Conservation (phyloP, 2,113 vertebrate genomes). For the Microtus pennsylvanicus region DNA sequence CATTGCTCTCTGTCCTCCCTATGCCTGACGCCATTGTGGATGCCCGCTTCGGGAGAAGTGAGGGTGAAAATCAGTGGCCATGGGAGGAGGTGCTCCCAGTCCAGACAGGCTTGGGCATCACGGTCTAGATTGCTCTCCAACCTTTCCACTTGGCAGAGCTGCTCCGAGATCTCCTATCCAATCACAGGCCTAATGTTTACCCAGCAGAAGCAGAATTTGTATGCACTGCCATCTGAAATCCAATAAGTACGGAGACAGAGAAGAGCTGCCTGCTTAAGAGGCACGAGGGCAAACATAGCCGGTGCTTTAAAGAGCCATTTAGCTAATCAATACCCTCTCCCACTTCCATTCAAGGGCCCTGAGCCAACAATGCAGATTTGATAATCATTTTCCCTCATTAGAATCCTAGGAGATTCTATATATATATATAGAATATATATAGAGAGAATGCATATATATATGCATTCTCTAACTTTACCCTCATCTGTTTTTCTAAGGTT, state of each 20-base stretch:
- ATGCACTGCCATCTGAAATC: constrained; percentile 44
- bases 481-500: constrained; percentile 31
- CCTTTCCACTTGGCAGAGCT: not conserved
- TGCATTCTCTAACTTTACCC: not conserved
- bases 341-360: not conserved
- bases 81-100: too few species aligned
- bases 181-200: constrained; percentile 65
- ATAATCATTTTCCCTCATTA: constrained; percentile 34
- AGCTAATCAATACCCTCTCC: constrained; percentile 53
- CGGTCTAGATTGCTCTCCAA: not conserved
- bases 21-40: accelerated
- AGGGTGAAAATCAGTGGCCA: not conserved
- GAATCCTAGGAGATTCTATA: not conserved
- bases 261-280: constrained; percentile 37
- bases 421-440: not conserved
- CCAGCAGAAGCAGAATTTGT: constrained; percentile 54
- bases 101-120: not conserved
- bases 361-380: not conserved
- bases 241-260: constrained; percentile 45
- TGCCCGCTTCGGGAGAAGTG: not conserved
- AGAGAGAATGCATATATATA: not conserved
- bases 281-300: constrained; percentile 65
- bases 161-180: not conserved
- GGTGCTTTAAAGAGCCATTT: constrained; percentile 61
- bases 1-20: not conserved